A percentile compares a stretch with the other conserved stretches of the same genome.
These are phyloP conservation scores for Antrozous pallidus DNA, from an alignment of 2,797 vertebrate genomes.

Conservation along the genomic window DNA sequence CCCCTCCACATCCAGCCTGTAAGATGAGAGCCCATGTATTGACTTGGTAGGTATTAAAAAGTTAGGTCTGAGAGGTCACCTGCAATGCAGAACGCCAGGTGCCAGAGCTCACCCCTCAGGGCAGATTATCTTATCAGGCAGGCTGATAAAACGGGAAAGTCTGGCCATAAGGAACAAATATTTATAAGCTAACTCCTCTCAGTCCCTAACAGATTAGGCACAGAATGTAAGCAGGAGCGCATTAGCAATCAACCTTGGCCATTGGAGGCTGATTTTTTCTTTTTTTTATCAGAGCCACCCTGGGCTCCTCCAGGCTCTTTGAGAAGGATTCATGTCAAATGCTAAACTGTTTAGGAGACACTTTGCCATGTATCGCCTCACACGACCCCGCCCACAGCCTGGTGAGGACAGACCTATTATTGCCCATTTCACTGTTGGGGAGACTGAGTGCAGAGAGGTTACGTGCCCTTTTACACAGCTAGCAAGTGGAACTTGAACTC, in stretches of 20 bases:
- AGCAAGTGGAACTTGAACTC: neutral
- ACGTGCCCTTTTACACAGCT: neutral
- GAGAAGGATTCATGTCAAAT: neutral
- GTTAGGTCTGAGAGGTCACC: conserved; percentile 54
- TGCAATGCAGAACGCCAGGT: conserved; percentile 42
- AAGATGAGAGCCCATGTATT: conserved; percentile 51
- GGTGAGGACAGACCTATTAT: neutral
- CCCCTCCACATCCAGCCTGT: neutral
- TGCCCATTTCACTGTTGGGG: neutral
- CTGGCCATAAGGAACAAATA: conserved; percentile 64
- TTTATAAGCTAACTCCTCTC: conserved; percentile 49
- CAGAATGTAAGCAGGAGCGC: neutral
- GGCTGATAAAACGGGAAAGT: conserved; percentile 51
- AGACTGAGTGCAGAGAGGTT: neutral
- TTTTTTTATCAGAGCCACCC: neutral
- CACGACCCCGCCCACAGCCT: neutral
- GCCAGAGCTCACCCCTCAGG: conserved; percentile 4
- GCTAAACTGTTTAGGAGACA: neutral
- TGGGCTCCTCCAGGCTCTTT: fast-evolving
- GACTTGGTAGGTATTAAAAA: conserved; percentile 60
- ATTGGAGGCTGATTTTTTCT: neutral
- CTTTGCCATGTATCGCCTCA: neutral
- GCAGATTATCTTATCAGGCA: conserved; percentile 64
- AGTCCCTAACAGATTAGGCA: conserved; percentile 26
- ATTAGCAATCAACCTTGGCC: neutral